Conservation (phyloP, 2,888 invertebrate species). For the Drosophila anceps region DNA sequence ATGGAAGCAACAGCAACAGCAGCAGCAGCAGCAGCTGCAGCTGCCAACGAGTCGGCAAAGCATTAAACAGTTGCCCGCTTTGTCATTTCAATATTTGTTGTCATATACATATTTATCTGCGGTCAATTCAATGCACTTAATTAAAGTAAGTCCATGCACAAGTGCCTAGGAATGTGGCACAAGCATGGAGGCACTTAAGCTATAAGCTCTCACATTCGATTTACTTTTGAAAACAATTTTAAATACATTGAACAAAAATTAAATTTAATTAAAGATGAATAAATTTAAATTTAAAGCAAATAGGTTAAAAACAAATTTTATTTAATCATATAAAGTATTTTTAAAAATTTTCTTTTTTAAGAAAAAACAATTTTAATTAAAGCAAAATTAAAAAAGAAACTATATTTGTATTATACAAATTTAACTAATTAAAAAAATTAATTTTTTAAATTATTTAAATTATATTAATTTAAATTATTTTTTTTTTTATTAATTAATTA, state of each 20-base stretch:
- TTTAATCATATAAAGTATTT: no score
- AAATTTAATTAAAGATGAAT: background rate
- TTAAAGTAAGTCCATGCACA: conserved; percentile 32
- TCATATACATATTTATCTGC: conserved; percentile 49
- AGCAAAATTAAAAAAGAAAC: background rate
- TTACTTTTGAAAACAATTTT: background rate
- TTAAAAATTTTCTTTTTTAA: no score
- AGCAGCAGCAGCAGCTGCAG: conserved; percentile 45
- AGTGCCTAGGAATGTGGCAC: conserved; percentile 36
- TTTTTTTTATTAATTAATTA: background rate
- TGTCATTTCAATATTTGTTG: conserved; percentile 62
- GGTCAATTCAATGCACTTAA: conserved; percentile 57
- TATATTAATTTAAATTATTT: no score
- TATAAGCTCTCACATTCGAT: background rate
- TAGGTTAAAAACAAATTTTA: no score
- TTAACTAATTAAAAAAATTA: no score
- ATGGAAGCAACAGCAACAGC: conserved; percentile 35
- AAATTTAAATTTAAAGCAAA: no score
- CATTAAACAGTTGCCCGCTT: conserved; percentile 60
- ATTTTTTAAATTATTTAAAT: no score
- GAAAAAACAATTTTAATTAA: no score
- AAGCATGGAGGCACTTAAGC: conserved; percentile 8
- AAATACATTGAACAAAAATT: background rate
- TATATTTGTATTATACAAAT: no score
- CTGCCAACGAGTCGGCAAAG: conserved; percentile 41